Evolutionary conservation across 1,140 invertebrate genomes (phyloP), one percentile per base, ranked within the genome.

Genomic region (Acromyrmex charruanus): DNA sequence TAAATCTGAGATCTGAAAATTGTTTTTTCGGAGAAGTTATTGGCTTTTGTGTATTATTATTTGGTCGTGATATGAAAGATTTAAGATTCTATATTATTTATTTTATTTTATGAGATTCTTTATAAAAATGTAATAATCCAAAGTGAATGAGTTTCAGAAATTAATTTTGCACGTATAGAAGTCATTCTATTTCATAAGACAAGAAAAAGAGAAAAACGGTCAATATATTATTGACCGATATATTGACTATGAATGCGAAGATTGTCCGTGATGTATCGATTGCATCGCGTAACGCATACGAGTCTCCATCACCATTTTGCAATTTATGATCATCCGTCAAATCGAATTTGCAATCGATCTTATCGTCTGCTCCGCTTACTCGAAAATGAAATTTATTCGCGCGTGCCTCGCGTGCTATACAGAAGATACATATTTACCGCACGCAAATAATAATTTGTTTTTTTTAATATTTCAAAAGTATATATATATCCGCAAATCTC

Each of bases 301-400:
- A 35, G 53, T n/a, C 16, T 18, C 4, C 10, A 28, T 14, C 28
- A 18, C 4, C n/a, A 14, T 81, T 58, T 69, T 16, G 77, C 49
- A 58, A 81, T 81, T 81, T 81, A 81, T 31, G 79, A 71, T 21
- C 31, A 49, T 44, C 4, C 25, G 2, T 44, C 14, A 16, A 55
- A 69, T 81, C 31, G n/a, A 44, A 81, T 71, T 81, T 71, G 53
- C 66, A 81, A 71, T 81, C 51, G 79, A 81, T 81, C 16, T 71
- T 71, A 71, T 71, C 51, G 5, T 28, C 28, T 16, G 79, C 25
- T 81, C 65, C 35, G 71, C 53, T 81, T 81, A 69, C 4, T 80
- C n/a, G 31, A 58, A 81, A 71, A 71, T 81, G 10, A 35, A 81
- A 81, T 81, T 81, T 71, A 71, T 81, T 35, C 31, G 14, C 51